Evolutionary conservation across 2,797 vertebrate genomes (phyloP), one percentile per base, ranked within the genome.

Genomic region (Adelosebastes latens): DNA sequence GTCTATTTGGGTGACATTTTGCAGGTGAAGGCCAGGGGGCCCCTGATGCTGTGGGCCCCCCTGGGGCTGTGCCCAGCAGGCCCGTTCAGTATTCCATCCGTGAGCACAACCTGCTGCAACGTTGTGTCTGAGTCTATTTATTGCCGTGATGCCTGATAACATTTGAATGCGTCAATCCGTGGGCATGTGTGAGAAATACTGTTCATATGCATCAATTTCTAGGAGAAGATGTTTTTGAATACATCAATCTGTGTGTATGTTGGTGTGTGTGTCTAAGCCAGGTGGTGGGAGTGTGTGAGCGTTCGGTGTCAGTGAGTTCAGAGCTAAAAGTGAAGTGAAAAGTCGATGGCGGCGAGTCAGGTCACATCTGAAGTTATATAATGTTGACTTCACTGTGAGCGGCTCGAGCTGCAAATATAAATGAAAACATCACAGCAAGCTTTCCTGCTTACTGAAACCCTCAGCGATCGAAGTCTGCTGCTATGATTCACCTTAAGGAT

Each of bases 281-380:
- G 53, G 42, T 22, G 14, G 75, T 85, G 79, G 31, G 68, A 60
- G 80, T 52, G 63, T 72, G 71, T 25, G 79, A 27, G 75, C 18
- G 67, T 53, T 59, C 36, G 0, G 68, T 81, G 77, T 81, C 78
- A 66, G 72, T 4, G 67, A 42, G 81, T 77, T 80, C 63, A 66
- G 73, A 80, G 76, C 84, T 86, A 61, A 86, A 81, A 79, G 80
- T 59, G 68, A 88, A 73, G 78, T 53, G 75, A 81, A 75, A 85
- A 85, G 83, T 79, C 31, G 63, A 82, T 81, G 62, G 39, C 12
- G 52, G 63, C 49, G 68, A 84, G 78, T 74, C 59, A 12, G 66
- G 71, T 85, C 74, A 60, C 79, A 61, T 79, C 56, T 63, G 55
- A 74, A 71, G 60, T 86, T 79, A 83, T 36, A n/a, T 72, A 85